A percentile compares a stretch with the other conserved stretches of the same genome.
Conservation (phyloP, 1,140 invertebrate species). For the Tachypleus tridentatus region DNA sequence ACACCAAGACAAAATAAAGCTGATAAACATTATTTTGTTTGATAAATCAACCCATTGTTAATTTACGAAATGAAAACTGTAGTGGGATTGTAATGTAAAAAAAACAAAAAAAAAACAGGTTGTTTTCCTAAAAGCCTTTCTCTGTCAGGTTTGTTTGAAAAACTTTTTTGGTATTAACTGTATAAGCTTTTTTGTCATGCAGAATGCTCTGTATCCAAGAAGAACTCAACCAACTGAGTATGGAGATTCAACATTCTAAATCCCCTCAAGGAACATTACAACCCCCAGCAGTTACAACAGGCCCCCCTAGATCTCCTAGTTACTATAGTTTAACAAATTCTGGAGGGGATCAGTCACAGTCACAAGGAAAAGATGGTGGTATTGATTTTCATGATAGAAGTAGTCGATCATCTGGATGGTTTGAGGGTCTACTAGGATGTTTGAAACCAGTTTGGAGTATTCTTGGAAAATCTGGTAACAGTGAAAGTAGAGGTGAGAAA, state of each 20-base stretch:
- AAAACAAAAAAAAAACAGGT: too few species aligned
- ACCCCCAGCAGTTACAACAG: background rate
- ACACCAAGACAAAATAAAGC: too few species aligned
- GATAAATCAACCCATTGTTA: too few species aligned
- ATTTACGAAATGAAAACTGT: too few species aligned
- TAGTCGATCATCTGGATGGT: constrained; percentile 42
- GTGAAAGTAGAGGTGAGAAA: constrained; percentile 8
- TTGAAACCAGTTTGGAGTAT: constrained; percentile 71
- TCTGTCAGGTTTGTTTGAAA: too few species aligned
- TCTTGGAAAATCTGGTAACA: constrained; percentile 54
- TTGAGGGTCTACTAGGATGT: constrained; percentile 71
- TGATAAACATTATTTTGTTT: too few species aligned
- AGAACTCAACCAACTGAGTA: constrained; percentile 44
- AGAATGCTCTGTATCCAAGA: constrained; percentile 55
- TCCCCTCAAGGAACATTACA: background rate
- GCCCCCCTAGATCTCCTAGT: background rate
- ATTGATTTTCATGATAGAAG: background rate
- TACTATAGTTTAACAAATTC: background rate
- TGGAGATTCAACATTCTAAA: constrained; percentile 19
- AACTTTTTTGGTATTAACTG: too few species aligned
- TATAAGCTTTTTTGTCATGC: constrained; percentile 22
- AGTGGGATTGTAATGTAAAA: too few species aligned
- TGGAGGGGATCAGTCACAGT: background rate
- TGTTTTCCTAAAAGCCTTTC: too few species aligned
- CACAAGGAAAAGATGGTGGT: background rate